These are phyloP conservation scores for Andrena camellia DNA, from an alignment of 2,888 invertebrate species.

Conservation along the genomic window DNA sequence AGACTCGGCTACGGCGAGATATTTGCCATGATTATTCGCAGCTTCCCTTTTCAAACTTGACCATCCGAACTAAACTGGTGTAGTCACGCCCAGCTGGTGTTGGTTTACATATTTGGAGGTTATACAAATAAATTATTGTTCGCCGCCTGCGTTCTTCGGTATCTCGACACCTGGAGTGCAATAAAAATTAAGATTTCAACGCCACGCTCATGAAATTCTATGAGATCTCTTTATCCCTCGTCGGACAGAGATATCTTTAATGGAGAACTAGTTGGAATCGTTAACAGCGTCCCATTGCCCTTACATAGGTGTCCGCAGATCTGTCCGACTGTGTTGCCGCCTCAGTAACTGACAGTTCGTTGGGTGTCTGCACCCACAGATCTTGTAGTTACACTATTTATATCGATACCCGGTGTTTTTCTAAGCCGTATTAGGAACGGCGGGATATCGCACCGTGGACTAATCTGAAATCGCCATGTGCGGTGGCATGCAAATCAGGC, in stretches of 20 bases:
- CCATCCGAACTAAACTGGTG: too few relatives aligned
- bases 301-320: conserved; percentile 44
- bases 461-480: conserved; percentile 28
- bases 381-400: conserved; percentile 57
- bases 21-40: background rate
- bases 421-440: conserved; percentile 47
- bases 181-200: conserved; percentile 11
- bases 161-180: background rate
- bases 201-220: conserved; percentile 43
- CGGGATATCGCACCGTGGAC: background rate
- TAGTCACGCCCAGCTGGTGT: too few relatives aligned
- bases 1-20: background rate
- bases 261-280: conserved; percentile 40
- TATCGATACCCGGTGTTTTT: conserved; percentile 46
- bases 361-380: conserved; percentile 62
- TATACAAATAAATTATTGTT: conserved; percentile 14
- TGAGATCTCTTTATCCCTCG: conserved; percentile 45
- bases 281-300: conserved; percentile 33
- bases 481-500: conserved; percentile 7
- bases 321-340: conserved; percentile 14
- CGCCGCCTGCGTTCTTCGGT: conserved; percentile 5
- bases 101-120: background rate
- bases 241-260: conserved; percentile 12
- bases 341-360: conserved; percentile 43
- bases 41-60: background rate